Percentiles rank a stretch among this genome's conserved stretches.
These are phyloP conservation scores for Drosophila seguyi DNA, from an alignment of 1,140 invertebrate genomes.

Conservation along the genomic window DNA sequence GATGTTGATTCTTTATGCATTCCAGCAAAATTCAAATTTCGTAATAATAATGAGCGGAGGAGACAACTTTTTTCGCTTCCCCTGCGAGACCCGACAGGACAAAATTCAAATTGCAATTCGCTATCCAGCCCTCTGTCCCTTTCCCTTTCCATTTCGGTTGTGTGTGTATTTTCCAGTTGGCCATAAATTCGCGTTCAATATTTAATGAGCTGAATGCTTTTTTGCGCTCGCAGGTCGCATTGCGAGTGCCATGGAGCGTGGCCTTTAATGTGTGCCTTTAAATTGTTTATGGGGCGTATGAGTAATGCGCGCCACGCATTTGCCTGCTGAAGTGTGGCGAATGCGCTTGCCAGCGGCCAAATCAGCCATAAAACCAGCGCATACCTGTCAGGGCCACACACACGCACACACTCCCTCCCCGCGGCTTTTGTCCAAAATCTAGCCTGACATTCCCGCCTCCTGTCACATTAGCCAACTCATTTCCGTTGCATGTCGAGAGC, in stretches of 20 bases:
- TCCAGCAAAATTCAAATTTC: slow-evolving; percentile 53
- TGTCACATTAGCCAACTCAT: slow-evolving; percentile 54
- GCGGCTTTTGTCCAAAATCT: slow-evolving; percentile 37
- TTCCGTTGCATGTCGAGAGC: slow-evolving; percentile 44
- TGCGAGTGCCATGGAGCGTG: slow-evolving; percentile 6
- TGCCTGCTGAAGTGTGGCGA: slow-evolving; percentile 50
- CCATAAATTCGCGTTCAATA: slow-evolving; percentile 73
- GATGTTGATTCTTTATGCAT: slow-evolving; percentile 35
- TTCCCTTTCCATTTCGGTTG: slow-evolving; percentile 6
- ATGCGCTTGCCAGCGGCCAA: slow-evolving; percentile 51
- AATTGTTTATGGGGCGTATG: slow-evolving; percentile 60
- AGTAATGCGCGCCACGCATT: slow-evolving; percentile 57
- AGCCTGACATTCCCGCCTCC: neutral
- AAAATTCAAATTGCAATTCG: slow-evolving; percentile 67
- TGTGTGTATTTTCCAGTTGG: slow-evolving; percentile 51
- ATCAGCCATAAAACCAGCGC: slow-evolving; percentile 65
- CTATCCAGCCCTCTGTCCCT: neutral
- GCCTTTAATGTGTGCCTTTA: slow-evolving; percentile 32
- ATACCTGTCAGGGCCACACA: slow-evolving; percentile 52
- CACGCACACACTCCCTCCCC: neutral
- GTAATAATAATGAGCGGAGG: slow-evolving; percentile 32
- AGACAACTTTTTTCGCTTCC: neutral
- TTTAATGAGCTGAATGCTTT: slow-evolving; percentile 65
- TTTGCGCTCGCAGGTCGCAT: slow-evolving; percentile 17
- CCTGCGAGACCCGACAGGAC: slow-evolving; percentile 8